Evolutionary conservation across 2,888 invertebrate species (phyloP).

Genomic region (Clusia tigrina): DNA sequence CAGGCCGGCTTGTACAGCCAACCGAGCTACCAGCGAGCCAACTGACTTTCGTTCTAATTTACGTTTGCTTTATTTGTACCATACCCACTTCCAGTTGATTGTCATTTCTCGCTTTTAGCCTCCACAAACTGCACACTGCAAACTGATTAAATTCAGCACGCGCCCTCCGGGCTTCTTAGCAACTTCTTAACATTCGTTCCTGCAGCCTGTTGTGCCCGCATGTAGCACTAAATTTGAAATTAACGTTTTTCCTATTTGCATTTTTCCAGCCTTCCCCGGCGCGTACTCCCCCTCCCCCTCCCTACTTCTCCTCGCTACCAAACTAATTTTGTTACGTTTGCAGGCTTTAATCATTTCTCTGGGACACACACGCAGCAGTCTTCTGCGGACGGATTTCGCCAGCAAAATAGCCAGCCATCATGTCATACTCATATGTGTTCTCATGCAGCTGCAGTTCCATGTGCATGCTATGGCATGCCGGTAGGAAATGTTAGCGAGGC

Average conservation of each 20-base stretch:
- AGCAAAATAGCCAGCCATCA: background rate
- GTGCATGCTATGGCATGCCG: no score
- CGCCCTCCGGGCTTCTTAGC: constrained; percentile 59
- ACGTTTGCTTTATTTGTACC: background rate
- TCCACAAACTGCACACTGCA: constrained; percentile 45
- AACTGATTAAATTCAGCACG: constrained; percentile 62
- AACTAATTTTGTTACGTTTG: constrained; percentile 3
- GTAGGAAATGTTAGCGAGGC: no score
- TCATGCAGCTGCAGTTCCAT: background rate
- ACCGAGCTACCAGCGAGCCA: constrained; percentile 23
- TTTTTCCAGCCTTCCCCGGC: constrained; percentile 2
- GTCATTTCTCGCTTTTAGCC: constrained; percentile 43
- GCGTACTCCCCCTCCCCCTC: background rate
- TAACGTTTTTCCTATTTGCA: constrained; percentile 45
- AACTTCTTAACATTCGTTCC: constrained; percentile 44
- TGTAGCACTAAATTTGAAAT: constrained; percentile 53
- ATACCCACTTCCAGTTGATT: constrained; percentile 48
- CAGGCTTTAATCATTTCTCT: constrained; percentile 46
- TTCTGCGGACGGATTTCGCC: background rate
- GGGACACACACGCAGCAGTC: constrained; percentile 53
- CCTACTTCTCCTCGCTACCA: background rate
- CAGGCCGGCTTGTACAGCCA: constrained; percentile 9
- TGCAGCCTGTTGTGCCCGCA: background rate
- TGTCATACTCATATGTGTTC: background rate
- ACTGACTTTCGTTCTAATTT: constrained; percentile 47